Evolutionary conservation across 1,140 invertebrate genomes (phyloP).

Genomic region (Neomicropteryx cornuta): DNA sequence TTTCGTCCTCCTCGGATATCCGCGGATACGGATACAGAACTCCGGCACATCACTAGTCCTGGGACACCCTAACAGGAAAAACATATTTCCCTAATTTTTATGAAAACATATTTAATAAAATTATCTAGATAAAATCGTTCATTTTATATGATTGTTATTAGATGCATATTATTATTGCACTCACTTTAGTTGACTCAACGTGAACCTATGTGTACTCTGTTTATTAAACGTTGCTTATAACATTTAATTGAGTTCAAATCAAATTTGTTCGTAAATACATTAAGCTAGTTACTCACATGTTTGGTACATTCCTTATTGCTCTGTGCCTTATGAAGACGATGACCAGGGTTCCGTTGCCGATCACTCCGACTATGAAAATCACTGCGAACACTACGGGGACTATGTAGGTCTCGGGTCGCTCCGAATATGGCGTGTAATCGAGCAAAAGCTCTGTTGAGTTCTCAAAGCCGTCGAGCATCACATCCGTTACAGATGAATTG

Average conservation of each 20-base stretch:
- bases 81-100: too few relatives aligned
- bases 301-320: constrained; percentile 70
- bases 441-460: constrained; percentile 10
- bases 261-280: not conserved
- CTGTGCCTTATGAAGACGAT: constrained; percentile 57
- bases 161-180: too few relatives aligned
- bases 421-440: constrained; percentile 48
- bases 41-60: too few relatives aligned
- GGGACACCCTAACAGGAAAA: too few relatives aligned
- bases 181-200: too few relatives aligned
- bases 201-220: too few relatives aligned
- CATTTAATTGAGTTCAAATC: not conserved
- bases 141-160: too few relatives aligned
- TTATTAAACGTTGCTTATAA: not conserved
- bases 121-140: too few relatives aligned
- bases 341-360: constrained; percentile 75
- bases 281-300: constrained; percentile 52
- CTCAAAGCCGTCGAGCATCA: constrained; percentile 18
- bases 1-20: too few relatives aligned
- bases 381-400: constrained; percentile 68
- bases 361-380: constrained; percentile 69
- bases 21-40: too few relatives aligned
- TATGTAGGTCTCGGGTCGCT: constrained; percentile 65
- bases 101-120: too few relatives aligned
- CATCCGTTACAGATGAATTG: too few relatives aligned